A percentile compares a stretch with the other conserved stretches of the same genome.
These are phyloP conservation scores for Thelaira solivaga DNA, from an alignment of 2,888 invertebrate genomes.

Conservation along the genomic window DNA sequence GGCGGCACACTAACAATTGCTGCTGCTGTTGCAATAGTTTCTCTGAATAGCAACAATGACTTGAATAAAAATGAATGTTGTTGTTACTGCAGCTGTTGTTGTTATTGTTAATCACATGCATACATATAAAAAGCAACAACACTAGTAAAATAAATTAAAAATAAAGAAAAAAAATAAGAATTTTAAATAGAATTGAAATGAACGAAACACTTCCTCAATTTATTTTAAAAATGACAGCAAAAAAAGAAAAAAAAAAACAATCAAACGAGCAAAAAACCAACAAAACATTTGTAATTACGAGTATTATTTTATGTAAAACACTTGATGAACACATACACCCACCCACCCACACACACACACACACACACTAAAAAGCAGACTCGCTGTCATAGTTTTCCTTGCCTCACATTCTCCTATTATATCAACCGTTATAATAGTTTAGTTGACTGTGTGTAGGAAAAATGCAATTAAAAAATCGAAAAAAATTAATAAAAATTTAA, in stretches of 20 bases:
- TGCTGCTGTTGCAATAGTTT: conserved; percentile 18
- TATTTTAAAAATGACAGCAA: conserved; percentile 37
- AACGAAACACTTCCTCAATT: conserved; percentile 58
- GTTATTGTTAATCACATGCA: conserved; percentile 1
- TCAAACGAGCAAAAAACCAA: background rate
- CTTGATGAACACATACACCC: background rate
- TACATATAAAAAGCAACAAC: background rate
- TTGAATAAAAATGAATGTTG: conserved; percentile 9
- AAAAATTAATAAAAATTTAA: too few species aligned
- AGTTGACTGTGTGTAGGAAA: too few species aligned
- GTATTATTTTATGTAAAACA: background rate
- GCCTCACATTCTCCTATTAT: background rate
- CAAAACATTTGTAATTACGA: conserved; percentile 18
- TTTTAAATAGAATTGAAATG: conserved; percentile 37
- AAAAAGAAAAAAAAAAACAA: background rate
- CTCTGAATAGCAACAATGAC: conserved; percentile 28
- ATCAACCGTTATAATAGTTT: too few species aligned
- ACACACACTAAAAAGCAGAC: background rate
- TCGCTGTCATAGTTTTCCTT: background rate
- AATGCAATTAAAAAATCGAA: too few species aligned
- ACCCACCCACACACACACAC: background rate
- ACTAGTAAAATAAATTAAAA: background rate
- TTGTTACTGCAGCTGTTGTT: background rate
- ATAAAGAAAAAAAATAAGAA: background rate
- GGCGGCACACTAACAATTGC: conserved; percentile 29